Conservation (phyloP, 2,113 vertebrate species). For the Herpailurus yagouaroundi region DNA sequence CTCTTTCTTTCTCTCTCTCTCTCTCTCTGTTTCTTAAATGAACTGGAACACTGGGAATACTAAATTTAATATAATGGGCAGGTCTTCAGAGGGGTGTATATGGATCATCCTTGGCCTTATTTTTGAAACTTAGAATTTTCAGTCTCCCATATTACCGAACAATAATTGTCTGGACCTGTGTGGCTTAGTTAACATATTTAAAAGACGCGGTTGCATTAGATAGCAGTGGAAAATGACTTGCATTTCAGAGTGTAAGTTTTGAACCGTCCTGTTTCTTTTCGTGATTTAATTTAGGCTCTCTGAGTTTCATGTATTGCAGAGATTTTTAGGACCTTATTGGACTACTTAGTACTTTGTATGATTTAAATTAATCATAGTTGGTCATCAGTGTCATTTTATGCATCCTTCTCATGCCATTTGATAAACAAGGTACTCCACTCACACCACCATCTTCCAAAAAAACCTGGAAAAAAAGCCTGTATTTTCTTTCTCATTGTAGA, state of each 20-base stretch:
- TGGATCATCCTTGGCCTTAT: not conserved
- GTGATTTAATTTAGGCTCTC: constrained; percentile 1
- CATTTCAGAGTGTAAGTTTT: constrained; percentile 48
- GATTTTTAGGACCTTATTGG: constrained; percentile 27
- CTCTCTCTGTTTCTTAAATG: not conserved
- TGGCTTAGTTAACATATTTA: not conserved
- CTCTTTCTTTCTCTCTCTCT: too few species aligned
- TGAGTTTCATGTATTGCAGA: not conserved
- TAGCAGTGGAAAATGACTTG: not conserved
- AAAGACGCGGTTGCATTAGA: not conserved
- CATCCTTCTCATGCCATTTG: constrained; percentile 60
- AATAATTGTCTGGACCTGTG: not conserved
- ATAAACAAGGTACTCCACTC: not conserved
- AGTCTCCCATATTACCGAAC: not conserved
- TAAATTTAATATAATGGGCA: not conserved
- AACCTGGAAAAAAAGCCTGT: constrained; percentile 14
- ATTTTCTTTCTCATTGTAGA: constrained; percentile 83
- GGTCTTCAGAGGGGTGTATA: not conserved
- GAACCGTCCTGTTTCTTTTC: not conserved
- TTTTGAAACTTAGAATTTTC: not conserved
- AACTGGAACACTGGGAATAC: not conserved
- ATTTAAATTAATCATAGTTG: constrained; percentile 46
- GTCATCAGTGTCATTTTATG: constrained; percentile 34
- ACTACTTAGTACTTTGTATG: not conserved
- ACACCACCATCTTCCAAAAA: not conserved